Evolutionary conservation across 2,797 vertebrate species (phyloP).

Genomic region (Vespertilio murinus): DNA sequence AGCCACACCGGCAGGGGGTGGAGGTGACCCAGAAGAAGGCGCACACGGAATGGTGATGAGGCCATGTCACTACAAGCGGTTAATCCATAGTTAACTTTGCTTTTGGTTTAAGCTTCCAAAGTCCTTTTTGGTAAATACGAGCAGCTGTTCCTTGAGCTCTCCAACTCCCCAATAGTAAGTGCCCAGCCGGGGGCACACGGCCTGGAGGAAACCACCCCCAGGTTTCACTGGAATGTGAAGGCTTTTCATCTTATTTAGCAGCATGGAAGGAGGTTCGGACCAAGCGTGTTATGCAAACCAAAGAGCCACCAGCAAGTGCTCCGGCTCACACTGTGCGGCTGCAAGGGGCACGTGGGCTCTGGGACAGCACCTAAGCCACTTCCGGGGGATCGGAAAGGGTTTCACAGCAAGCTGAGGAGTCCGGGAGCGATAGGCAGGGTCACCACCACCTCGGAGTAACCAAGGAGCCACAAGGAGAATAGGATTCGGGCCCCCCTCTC

Average conservation of each 20-base stretch:
- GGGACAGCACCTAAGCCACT: not conserved
- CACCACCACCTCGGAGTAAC: no score
- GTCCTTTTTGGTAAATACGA: no score
- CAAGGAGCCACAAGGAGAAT: fast-evolving
- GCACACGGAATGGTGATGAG: not conserved
- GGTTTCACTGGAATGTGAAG: not conserved
- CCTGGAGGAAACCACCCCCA: not conserved
- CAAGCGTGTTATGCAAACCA: not conserved
- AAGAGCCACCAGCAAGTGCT: not conserved
- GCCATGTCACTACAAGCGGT: not conserved
- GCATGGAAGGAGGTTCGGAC: not conserved
- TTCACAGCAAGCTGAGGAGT: not conserved
- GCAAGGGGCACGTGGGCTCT: not conserved
- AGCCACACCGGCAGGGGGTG: not conserved
- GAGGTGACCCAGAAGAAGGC: not conserved
- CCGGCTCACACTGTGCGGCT: not conserved
- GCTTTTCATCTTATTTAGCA: not conserved
- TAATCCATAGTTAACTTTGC: not conserved
- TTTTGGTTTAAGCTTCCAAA: not conserved
- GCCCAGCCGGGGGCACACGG: fast-evolving
- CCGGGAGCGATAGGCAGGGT: not conserved
- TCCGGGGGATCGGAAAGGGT: not conserved
- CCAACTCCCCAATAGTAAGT: not conserved
- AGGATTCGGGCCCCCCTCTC: no score
- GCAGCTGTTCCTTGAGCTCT: not conserved